Percentiles rank a stretch among this genome's conserved stretches.
phyloP scores from a whole-genome alignment of 2,888 invertebrate genomes.

The Xylota segnis region DNA sequence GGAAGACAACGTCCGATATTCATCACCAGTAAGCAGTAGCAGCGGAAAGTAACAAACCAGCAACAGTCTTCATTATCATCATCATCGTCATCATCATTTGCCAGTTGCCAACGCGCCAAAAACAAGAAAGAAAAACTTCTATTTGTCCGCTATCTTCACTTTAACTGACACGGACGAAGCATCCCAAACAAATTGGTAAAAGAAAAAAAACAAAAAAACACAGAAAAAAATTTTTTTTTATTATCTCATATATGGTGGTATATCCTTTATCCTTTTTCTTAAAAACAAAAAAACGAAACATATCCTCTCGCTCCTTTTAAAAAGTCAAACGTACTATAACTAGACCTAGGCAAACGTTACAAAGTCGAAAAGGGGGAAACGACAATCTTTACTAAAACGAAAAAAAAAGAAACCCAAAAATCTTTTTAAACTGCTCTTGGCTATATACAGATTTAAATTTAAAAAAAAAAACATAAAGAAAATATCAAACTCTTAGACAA shows the following conservation, averaged over 20 bases:
- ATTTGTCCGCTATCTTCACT: conserved; percentile 49
- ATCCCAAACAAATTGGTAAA: conserved; percentile 74
- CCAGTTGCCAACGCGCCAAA: conserved; percentile 26
- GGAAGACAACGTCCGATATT: conserved; percentile 50
- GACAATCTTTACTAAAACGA: conserved; percentile 4
- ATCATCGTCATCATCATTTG: background rate
- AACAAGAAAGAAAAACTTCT: conserved; percentile 30
- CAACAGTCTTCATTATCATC: conserved; percentile 26
- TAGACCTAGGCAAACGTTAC: conserved; percentile 52
- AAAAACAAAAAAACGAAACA: conserved; percentile 29
- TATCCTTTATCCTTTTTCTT: conserved; percentile 39
- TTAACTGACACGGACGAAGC: conserved; percentile 65
- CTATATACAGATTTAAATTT: conserved; percentile 53
- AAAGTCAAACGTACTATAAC: conserved; percentile 54
- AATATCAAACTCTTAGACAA: conserved; percentile 37
- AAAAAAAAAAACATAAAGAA: background rate
- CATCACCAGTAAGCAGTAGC: conserved; percentile 39
- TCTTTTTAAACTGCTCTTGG: conserved; percentile 59
- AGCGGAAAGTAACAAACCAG: conserved; percentile 21
- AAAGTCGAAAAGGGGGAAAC: conserved; percentile 49
- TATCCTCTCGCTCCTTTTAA: conserved; percentile 26
- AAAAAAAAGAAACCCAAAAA: too few relatives aligned
- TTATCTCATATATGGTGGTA: conserved; percentile 68
- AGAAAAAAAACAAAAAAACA: conserved; percentile 35
- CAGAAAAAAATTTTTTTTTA: conserved; percentile 13